phyloP scores from a whole-genome alignment of 2,113 vertebrate species.

The Dunckerocampus dactyliophorus region DNA sequence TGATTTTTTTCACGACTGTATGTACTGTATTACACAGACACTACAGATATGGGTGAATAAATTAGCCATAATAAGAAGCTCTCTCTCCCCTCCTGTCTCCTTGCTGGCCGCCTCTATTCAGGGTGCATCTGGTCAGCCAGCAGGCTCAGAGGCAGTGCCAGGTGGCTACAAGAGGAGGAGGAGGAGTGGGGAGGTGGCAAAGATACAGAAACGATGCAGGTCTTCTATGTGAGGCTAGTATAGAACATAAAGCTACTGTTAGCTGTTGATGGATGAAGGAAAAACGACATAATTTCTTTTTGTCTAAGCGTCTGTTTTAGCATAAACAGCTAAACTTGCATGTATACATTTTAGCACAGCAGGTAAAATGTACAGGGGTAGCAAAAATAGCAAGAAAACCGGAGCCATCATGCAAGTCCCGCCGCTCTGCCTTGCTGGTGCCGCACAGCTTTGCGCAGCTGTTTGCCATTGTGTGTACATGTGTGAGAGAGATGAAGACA shows the following conservation, averaged over 20 bases:
- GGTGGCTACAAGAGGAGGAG: conserved; percentile 50
- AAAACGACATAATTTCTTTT: background rate
- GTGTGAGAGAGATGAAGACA: conserved; percentile 21
- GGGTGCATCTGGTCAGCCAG: conserved; percentile 72
- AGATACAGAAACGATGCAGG: conserved; percentile 42
- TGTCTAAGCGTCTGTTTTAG: too few species aligned
- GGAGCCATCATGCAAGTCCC: background rate
- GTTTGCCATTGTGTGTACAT: conserved; percentile 56
- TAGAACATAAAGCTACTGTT: conserved; percentile 29
- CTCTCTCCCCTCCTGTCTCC: conserved; percentile 32
- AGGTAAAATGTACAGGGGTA: too few species aligned
- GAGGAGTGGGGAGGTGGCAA: conserved; percentile 14
- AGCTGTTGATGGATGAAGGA: conserved; percentile 20
- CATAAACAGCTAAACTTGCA: too few species aligned
- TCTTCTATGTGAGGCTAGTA: conserved; percentile 33
- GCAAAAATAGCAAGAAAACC: background rate
- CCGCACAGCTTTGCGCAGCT: conserved; percentile 45
- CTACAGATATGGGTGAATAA: conserved; percentile 23
- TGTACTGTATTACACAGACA: background rate
- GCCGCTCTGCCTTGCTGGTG: conserved; percentile 23
- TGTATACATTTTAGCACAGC: too few species aligned
- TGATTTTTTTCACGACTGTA: background rate
- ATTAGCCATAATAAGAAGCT: conserved; percentile 42
- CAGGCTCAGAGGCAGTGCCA: conserved; percentile 66
- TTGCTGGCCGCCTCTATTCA: conserved; percentile 53